A percentile compares a stretch with the other conserved stretches of the same genome.
Conservation (phyloP, 2,113 vertebrate species). For the Shinisaurus crocodilurus region DNA sequence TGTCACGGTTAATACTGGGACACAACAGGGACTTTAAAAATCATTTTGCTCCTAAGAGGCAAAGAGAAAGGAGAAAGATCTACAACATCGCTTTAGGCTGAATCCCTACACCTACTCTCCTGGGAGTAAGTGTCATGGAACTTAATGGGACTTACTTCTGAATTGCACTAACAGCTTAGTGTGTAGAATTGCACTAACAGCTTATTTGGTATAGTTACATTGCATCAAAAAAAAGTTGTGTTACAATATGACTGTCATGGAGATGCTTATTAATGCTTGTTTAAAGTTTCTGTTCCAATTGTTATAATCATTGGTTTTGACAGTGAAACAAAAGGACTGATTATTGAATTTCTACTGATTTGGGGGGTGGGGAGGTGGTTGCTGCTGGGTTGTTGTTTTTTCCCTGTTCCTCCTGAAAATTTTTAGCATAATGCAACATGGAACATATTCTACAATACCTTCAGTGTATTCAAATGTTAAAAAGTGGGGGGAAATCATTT, state of each 20-base stretch:
- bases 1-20: background rate
- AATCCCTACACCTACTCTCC: background rate
- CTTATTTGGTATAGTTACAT: background rate
- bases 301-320: background rate
- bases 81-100: background rate
- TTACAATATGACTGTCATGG: background rate
- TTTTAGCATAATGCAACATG: constrained; percentile 22
- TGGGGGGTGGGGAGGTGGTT: background rate
- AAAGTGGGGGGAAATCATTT: constrained; percentile 53
- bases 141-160: too few species aligned
- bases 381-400: constrained; percentile 12
- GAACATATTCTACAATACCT: constrained; percentile 48
- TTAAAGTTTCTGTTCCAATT: background rate
- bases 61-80: background rate
- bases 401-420: constrained; percentile 46
- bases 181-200: too few species aligned
- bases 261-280: background rate
- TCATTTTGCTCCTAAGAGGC: background rate
- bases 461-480: constrained; percentile 50
- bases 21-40: background rate
- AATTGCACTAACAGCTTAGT: too few species aligned
- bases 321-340: background rate
- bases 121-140: too few species aligned
- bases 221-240: background rate
- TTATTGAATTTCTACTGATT: constrained; percentile 30